Conservation (phyloP, 1,140 invertebrate genomes). For the Drosophila ironensis region DNA sequence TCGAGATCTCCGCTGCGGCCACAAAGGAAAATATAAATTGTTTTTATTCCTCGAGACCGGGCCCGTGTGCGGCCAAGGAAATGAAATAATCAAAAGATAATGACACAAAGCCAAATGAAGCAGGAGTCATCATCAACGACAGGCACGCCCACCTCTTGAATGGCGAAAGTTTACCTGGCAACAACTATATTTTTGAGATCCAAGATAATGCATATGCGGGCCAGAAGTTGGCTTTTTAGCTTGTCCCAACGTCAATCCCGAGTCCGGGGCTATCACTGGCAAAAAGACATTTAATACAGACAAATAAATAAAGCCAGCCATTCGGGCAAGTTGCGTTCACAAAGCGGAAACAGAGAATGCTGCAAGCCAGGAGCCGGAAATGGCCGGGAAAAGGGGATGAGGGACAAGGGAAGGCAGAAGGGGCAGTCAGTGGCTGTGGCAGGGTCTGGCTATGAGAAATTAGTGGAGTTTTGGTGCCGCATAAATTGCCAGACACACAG, state of each 20-base stretch:
- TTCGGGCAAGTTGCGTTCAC: conserved; percentile 33
- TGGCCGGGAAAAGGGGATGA: neutral
- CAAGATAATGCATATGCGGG: conserved; percentile 37
- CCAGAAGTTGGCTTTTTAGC: neutral
- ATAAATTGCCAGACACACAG: conserved; percentile 55
- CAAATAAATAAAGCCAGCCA: conserved; percentile 62
- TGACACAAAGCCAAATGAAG: conserved; percentile 51
- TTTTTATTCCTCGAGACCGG: conserved; percentile 20
- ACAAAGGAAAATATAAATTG: conserved; percentile 40
- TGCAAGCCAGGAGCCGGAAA: conserved; percentile 12
- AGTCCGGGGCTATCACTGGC: conserved; percentile 14
- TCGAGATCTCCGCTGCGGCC: conserved; percentile 14
- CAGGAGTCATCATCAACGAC: conserved; percentile 45
- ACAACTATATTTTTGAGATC: conserved; percentile 26
- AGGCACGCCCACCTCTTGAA: conserved; percentile 41
- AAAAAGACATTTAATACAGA: conserved; percentile 67
- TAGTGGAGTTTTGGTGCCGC: conserved; percentile 69
- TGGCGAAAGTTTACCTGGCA: conserved; percentile 51
- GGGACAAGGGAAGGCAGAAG: neutral
- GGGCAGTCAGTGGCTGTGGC: conserved; percentile 10
- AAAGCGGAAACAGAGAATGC: conserved; percentile 24
- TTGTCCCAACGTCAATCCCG: neutral
- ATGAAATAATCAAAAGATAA: conserved; percentile 78
- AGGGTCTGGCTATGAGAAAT: conserved; percentile 49
- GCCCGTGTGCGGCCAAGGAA: conserved; percentile 42